These are phyloP conservation scores for Montipora cactus DNA, from an alignment of 64 coral and sea anemone genomes.

Conservation along the genomic window DNA sequence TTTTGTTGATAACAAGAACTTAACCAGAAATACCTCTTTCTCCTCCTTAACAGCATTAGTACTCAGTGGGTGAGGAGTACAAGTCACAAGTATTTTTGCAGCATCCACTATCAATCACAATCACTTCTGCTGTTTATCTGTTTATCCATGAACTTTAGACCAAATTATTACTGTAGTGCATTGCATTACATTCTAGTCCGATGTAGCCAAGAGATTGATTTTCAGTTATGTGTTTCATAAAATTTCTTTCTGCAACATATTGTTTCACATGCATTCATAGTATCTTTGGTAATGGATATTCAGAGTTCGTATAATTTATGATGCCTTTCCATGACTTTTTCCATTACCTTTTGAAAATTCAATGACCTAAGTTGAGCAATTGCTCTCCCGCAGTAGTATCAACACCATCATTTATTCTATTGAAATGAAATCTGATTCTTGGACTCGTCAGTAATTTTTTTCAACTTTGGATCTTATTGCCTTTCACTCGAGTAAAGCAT, in stretches of 20 bases:
- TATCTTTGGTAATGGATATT: constrained; percentile 1
- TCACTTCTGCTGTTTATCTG: neutral
- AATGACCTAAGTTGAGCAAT: neutral
- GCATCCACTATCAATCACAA: constrained; percentile 6
- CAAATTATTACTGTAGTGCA: neutral
- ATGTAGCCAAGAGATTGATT: neutral
- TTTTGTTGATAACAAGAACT: neutral
- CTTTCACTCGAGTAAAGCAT: neutral
- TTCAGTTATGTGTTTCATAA: neutral
- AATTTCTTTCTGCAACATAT: neutral
- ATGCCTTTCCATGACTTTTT: constrained; percentile 6
- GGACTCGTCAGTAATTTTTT: constrained; percentile 1
- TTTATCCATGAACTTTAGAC: constrained; percentile 9
- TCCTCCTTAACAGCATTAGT: neutral
- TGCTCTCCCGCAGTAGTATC: neutral
- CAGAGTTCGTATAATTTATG: neutral
- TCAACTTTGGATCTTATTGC: neutral
- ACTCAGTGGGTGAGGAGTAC: neutral
- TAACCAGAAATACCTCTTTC: neutral
- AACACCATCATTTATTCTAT: neutral
- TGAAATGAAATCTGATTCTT: neutral
- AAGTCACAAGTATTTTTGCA: neutral
- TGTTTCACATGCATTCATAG: neutral
- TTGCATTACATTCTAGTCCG: neutral
- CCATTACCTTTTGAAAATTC: constrained; percentile 6